Evolutionary conservation across 2,113 vertebrate species (phyloP).

Genomic region (Chaetura pelagica): DNA sequence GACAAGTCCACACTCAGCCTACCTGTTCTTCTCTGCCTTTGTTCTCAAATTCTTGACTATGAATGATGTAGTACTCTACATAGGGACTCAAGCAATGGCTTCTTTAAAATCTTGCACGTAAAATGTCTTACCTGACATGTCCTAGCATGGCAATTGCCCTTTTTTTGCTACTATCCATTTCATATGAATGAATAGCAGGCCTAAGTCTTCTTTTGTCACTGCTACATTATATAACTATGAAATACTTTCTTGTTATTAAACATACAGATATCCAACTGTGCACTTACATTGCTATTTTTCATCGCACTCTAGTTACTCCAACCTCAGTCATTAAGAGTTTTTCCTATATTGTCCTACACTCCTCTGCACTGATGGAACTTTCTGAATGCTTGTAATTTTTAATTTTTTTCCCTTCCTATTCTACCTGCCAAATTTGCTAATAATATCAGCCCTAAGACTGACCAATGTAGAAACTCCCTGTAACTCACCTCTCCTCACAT

Average conservation of each 20-base stretch:
- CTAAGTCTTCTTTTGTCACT: not conserved
- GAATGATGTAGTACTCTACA: not conserved
- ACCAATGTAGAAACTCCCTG: not conserved
- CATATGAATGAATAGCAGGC: not conserved
- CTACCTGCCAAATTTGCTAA: not conserved
- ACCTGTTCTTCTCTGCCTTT: not conserved
- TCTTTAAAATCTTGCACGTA: not conserved
- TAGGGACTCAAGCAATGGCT: fast-evolving
- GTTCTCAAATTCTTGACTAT: not conserved
- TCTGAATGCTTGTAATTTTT: not conserved
- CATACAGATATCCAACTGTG: not conserved
- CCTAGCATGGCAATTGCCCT: not conserved
- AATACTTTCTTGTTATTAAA: not conserved
- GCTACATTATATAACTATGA: not conserved
- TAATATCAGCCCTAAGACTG: not conserved
- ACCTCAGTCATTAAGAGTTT: not conserved
- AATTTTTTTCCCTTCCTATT: not conserved
- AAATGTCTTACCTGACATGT: not conserved
- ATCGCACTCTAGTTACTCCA: not conserved
- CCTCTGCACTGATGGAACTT: not conserved
- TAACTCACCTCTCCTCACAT: not conserved
- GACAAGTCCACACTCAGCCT: not conserved
- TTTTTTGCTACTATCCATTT: not conserved
- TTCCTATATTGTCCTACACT: not conserved
- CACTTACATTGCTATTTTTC: not conserved